Base-by-base conservation (phyloP, 1,140 invertebrate species). In the Drosophila sturtevanti region DNA sequence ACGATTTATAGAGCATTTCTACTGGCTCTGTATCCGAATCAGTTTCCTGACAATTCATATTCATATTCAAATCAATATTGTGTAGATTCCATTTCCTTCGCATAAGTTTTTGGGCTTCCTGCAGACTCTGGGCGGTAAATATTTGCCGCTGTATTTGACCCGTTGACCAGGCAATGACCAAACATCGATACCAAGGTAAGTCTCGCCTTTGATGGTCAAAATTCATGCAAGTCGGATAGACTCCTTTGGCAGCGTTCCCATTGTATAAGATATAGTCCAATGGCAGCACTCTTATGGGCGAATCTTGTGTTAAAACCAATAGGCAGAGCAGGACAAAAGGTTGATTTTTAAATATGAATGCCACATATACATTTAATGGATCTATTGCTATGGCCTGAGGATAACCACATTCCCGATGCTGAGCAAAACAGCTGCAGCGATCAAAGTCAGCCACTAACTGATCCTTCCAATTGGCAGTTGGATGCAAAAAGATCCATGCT, bases 281-380 rank as follows among this genome's bases (percentile, higher is more conserved):
- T 0, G 78, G 67, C 0, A 21, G 1, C 1, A 55, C 10, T 7
- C 1, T 1, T 3, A 34, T 12, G 0, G 34, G 0, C 12, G 7
- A 12, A 2, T 1, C 5, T 9, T 2, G 14, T 3, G 7, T 2
- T 1, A 6, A 1, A 7, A 0, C 0, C 11, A 77, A 14, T 1
- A 48, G 5, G 7, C 48, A 64, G 11, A 81, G 37, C n/a, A 77
- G 22, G 0, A 77, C 64, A 31, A 72, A 81, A 10, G 72, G 63
- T 7, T 41, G 51, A 12, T 34, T 11, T 44, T 65, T 60, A 24
- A 81, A 81, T 31, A 72, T 52, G 38, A 69, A 22, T 0, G 79
- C 73, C 37, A 81, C 34, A 7, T 63, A 69, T 7, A 56, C 1
- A 14, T 63, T 58, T 1, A 44, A 6, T 0, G 79, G 73, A 34